Base-by-base conservation (phyloP, 2,113 vertebrate genomes). In the Nesogale talazaci region DNA sequence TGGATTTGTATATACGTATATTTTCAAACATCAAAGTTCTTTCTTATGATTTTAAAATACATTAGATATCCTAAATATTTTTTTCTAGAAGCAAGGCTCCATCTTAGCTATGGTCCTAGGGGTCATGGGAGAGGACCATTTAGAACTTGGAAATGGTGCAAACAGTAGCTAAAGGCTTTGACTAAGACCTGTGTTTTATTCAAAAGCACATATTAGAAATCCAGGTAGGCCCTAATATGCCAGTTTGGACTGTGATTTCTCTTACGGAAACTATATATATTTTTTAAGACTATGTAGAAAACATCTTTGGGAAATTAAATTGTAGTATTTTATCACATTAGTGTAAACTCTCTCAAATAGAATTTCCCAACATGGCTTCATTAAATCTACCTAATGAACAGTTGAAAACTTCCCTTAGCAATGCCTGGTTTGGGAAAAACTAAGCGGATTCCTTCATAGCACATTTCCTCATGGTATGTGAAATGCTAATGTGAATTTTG, bases 401-500 rank as follows among this genome's bases (percentile, higher is more conserved):
- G 12, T 34, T 1, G 16, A 56, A 88, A 89, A 76, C 11, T 23
- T 56, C 27, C 56, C 22, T 74, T 86, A 52, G 42, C 12, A 29
- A 63, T 74, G 12, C 1, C 69, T 87, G n/a, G 6, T 82, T 84
- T 87, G 80, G 38, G 52, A 36, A 72, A 36, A 29, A 83, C 14
- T 10, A 89, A 76, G 31, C 25, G 87, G 46, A 14, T 8, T 56
- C 15, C 15, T 77, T 88, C 79, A 65, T 6, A 40, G 1, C 34
- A 86, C 38, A n/a, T 2, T 34, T 74, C 85, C 23, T 79, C n/a
- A 61, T 63, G 17, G 23, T 42, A 77, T 74, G 88, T 75, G 76
- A 90, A 92, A 81, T 36, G 57, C 10, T 67, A 63, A 34, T 86
- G 10, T 90, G 40, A 90, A 83, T 52, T 61, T 75, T 57, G 76